Evolutionary conservation across 2,113 vertebrate genomes (phyloP).

Genomic region (Macrotus californicus): DNA sequence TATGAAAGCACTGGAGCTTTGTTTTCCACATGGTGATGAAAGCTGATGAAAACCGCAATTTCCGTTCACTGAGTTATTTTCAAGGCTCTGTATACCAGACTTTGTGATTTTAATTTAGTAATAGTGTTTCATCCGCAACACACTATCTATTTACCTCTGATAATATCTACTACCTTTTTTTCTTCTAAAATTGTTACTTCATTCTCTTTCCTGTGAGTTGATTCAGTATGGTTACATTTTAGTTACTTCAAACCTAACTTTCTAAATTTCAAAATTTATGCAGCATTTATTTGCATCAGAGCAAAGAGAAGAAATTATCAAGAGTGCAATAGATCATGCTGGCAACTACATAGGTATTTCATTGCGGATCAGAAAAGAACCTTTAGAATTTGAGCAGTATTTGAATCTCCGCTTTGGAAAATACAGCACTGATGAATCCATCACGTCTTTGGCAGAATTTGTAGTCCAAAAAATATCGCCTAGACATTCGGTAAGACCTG

Average conservation of each 20-base stretch:
- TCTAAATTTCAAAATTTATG: slow-evolving; percentile 63
- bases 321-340: slow-evolving; percentile 95
- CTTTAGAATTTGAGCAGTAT: slow-evolving; percentile 91
- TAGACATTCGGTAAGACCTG: slow-evolving; percentile 88
- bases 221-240: slow-evolving; percentile 20
- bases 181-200: not conserved
- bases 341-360: slow-evolving; percentile 96
- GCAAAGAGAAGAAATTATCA: slow-evolving; percentile 95
- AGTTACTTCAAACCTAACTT: slow-evolving; percentile 43
- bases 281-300: slow-evolving; percentile 98
- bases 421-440: slow-evolving; percentile 95
- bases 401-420: slow-evolving; percentile 93
- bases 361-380: slow-evolving; percentile 91
- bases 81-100: not conserved
- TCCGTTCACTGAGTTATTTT: not conserved
- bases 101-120: slow-evolving; percentile 21
- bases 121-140: not conserved
- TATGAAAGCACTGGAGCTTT: not conserved
- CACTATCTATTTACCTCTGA: not conserved
- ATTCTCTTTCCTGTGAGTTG: not conserved
- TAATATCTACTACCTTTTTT: not conserved
- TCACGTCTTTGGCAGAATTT: slow-evolving; percentile 98
- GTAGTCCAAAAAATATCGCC: slow-evolving; percentile 96
- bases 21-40: not conserved
- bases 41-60: not conserved